These are phyloP conservation scores for Glareola pratincola DNA, from an alignment of 2,113 vertebrate genomes.

Conservation along the genomic window DNA sequence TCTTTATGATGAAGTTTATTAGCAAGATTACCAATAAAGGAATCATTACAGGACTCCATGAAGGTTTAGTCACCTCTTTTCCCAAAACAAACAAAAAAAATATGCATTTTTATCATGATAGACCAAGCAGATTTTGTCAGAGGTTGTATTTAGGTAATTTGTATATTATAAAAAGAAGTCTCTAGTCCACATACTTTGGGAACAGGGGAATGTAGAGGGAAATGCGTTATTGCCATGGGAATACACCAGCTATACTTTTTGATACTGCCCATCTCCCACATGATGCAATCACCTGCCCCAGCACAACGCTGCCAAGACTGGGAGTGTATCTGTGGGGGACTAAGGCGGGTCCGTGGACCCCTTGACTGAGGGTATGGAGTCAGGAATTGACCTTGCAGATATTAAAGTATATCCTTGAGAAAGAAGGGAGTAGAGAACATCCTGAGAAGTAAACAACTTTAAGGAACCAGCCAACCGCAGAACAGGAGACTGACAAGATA, in stretches of 20 bases:
- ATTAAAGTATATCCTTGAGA: no score
- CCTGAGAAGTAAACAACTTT: no score
- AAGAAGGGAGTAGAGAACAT: no score
- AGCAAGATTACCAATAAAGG: not conserved
- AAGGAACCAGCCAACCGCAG: no score
- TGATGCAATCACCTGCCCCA: not conserved
- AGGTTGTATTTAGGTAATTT: no score
- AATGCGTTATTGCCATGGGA: not conserved
- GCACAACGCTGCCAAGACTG: rapidly evolving
- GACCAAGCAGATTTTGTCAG: not conserved
- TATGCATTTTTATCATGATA: not conserved
- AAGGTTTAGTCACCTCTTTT: not conserved
- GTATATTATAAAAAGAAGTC: no score
- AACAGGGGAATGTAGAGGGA: not conserved
- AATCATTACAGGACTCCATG: not conserved
- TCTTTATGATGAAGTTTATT: not conserved
- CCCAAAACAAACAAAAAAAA: not conserved
- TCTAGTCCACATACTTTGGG: not conserved
- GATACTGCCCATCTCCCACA: not conserved
- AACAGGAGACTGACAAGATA: no score
- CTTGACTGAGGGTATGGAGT: no score
- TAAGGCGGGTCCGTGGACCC: no score
- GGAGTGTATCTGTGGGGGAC: rapidly evolving
- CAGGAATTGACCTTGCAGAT: no score
- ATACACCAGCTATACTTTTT: not conserved